phyloP scores from a whole-genome alignment of 37 sponge, comb jelly and placozoan genomes.

The Spongia lamella region DNA sequence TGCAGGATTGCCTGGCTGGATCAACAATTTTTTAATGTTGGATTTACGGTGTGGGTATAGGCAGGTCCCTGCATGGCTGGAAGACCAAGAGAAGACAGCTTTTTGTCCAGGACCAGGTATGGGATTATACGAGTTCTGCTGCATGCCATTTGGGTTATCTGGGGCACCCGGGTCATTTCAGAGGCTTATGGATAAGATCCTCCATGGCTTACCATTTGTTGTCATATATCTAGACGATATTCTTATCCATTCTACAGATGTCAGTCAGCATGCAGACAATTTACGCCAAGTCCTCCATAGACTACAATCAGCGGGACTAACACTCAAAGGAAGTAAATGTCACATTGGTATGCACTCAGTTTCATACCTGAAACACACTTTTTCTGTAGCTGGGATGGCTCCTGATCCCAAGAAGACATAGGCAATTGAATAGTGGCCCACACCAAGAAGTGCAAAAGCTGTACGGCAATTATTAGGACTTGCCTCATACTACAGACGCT shows the following conservation, averaged over 20 bases:
- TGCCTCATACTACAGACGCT: constrained; percentile 11
- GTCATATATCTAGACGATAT: constrained; percentile 23
- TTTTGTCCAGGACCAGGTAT: constrained; percentile 30
- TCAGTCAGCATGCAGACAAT: not conserved
- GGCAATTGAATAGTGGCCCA: not conserved
- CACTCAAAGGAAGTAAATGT: constrained; percentile 13
- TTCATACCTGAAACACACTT: constrained; percentile 1
- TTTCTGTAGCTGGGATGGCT: not conserved
- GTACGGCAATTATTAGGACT: not conserved
- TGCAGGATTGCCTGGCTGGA: constrained; percentile 1
- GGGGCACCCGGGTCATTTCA: constrained; percentile 27
- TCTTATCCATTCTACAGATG: constrained; percentile 7
- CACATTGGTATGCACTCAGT: constrained; percentile 8
- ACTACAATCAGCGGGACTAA: constrained; percentile 1
- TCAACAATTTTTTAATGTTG: constrained; percentile 1
- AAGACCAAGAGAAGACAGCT: constrained; percentile 19
- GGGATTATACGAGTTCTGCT: constrained; percentile 17
- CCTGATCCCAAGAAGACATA: constrained; percentile 5
- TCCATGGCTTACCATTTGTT: constrained; percentile 6
- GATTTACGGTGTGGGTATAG: too few relatives aligned
- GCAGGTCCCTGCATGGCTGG: not conserved
- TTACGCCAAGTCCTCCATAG: constrained; percentile 16
- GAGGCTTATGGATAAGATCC: constrained; percentile 19
- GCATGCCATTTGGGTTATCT: constrained; percentile 27
- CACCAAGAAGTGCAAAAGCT: not conserved